phyloP scores from a whole-genome alignment of 2,113 vertebrate species.

The Phylloscopus trochiloides region DNA sequence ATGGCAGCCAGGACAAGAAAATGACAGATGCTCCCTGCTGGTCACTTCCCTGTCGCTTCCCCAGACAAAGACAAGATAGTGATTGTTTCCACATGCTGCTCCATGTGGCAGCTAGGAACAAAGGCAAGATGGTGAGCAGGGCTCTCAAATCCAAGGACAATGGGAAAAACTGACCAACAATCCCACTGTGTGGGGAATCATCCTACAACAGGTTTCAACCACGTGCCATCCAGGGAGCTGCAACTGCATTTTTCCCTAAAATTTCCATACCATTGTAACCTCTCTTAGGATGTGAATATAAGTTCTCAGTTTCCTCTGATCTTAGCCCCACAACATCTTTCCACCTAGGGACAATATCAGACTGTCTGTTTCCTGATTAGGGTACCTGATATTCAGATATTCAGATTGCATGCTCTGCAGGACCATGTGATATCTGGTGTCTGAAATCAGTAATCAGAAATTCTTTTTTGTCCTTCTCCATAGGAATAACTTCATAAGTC shows the following conservation, averaged over 20 bases:
- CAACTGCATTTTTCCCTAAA: neutral
- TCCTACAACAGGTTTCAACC: neutral
- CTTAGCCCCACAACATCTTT: neutral
- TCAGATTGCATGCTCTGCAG: neutral
- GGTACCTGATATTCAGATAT: neutral
- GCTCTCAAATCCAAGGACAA: neutral
- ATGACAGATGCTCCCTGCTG: fast-evolving
- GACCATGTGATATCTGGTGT: neutral
- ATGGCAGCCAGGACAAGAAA: fast-evolving
- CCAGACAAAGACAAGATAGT: neutral
- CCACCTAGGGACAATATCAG: neutral
- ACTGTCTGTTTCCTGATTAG: neutral
- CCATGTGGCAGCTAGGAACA: neutral
- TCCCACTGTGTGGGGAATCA: fast-evolving
- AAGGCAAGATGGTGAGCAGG: too few species aligned
- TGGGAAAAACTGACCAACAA: neutral
- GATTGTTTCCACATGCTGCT: too few species aligned
- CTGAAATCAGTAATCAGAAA: neutral
- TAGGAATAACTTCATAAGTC: neutral
- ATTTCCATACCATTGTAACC: neutral
- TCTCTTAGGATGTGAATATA: neutral
- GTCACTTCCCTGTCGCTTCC: fast-evolving
- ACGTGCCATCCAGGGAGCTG: fast-evolving
- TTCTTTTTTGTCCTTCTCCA: neutral
- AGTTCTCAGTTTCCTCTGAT: neutral